Conservation (phyloP, 2,888 invertebrate species). For the Taenaris catops region DNA sequence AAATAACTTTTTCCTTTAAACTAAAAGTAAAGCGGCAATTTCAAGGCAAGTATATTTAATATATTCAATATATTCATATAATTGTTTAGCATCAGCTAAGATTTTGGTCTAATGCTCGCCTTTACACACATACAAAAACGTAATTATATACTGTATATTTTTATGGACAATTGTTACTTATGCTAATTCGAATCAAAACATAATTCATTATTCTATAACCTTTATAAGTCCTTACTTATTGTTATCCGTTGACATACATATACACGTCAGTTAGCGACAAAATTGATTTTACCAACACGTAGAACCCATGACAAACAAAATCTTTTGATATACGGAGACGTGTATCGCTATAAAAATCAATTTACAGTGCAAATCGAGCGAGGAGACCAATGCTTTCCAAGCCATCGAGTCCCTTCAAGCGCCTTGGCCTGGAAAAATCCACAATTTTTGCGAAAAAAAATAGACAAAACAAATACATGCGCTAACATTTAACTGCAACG, state of each 20-base stretch:
- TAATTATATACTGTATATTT: too few relatives aligned
- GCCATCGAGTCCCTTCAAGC: constrained; percentile 60
- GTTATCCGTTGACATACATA: background rate
- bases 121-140: too few relatives aligned
- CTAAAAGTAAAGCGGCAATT: too few relatives aligned
- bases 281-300: constrained; percentile 16
- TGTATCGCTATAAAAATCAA: constrained; percentile 66
- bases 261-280: background rate
- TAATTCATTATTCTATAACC: too few relatives aligned
- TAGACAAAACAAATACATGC: constrained; percentile 42
- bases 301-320: constrained; percentile 39
- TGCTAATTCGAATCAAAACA: too few relatives aligned
- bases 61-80: too few relatives aligned
- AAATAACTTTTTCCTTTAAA: too few relatives aligned
- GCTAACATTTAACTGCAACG: constrained; percentile 19
- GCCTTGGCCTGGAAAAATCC: constrained; percentile 61
- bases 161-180: too few relatives aligned
- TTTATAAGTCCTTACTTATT: too few relatives aligned
- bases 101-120: too few relatives aligned
- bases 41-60: too few relatives aligned
- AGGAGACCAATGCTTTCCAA: constrained; percentile 68
- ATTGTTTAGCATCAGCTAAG: too few relatives aligned
- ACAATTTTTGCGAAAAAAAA: constrained; percentile 46
- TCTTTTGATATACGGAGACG: constrained; percentile 28
- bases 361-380: constrained; percentile 74